A percentile compares a stretch with the other conserved stretches of the same genome.
Evolutionary conservation across 1,140 invertebrate genomes (phyloP).

Genomic region (Chlorops oryzae): DNA sequence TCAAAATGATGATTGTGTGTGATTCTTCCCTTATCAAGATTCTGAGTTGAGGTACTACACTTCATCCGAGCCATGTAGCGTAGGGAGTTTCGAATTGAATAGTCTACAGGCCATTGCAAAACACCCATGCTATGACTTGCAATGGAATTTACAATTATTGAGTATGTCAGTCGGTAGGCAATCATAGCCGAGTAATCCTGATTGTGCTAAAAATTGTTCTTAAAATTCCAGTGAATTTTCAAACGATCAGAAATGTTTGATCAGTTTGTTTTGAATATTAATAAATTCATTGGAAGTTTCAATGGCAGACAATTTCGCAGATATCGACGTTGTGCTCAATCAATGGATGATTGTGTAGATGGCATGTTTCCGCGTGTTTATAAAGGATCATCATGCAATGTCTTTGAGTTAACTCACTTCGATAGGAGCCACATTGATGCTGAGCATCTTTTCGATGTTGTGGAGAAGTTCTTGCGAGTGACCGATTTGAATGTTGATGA

Average conservation of each 20-base stretch:
- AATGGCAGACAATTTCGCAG: conserved; percentile 6
- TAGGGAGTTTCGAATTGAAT: no score
- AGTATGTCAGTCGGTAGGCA: no score
- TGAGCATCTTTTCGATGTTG: conserved; percentile 50
- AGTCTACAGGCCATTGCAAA: no score
- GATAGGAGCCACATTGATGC: conserved; percentile 4
- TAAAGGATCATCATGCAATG: conserved; percentile 3
- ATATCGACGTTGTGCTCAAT: conserved; percentile 7
- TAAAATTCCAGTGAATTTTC: no score
- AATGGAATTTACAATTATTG: no score
- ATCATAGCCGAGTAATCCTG: no score
- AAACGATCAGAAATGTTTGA: conserved; percentile 51
- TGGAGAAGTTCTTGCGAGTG: conserved; percentile 62
- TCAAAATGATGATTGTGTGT: no score
- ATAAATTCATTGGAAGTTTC: conserved; percentile 12
- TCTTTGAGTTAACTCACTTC: conserved; percentile 10
- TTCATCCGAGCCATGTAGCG: no score
- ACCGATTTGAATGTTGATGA: conserved; percentile 52
- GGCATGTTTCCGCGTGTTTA: conserved; percentile 23
- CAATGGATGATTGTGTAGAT: conserved; percentile 12
- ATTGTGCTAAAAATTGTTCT: no score
- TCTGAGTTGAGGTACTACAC: no score
- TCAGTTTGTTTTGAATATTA: conserved; percentile 45
- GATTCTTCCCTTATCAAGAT: no score
- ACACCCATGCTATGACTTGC: no score